phyloP scores from a whole-genome alignment of 2,888 invertebrate genomes.

The Yponomeuta sedellus region DNA sequence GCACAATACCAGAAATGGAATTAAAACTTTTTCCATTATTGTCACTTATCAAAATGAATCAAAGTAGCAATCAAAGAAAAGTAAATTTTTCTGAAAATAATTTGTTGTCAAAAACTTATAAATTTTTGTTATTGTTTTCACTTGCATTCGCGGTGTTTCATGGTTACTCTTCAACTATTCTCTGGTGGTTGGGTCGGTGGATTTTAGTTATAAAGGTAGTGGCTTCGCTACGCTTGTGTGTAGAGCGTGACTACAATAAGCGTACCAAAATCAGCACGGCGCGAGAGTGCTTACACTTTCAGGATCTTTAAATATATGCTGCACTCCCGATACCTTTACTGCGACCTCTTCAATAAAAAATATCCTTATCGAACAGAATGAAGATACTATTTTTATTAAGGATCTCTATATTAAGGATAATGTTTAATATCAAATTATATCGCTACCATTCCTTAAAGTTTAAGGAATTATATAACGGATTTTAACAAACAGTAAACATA shows the following conservation, averaged over 20 bases:
- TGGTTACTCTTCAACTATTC: constrained; percentile 46
- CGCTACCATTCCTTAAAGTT: too few species aligned
- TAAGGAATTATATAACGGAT: too few species aligned
- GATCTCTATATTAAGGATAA: too few species aligned
- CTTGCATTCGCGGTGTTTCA: constrained; percentile 40
- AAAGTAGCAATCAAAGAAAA: constrained; percentile 26
- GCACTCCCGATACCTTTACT: too few species aligned
- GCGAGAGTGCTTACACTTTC: not conserved
- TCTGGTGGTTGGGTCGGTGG: constrained; percentile 44
- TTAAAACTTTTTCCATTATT: constrained; percentile 49
- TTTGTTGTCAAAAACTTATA: not conserved
- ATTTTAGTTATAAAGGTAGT: constrained; percentile 63
- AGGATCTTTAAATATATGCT: too few species aligned
- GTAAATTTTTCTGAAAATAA: not conserved
- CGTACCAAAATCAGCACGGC: constrained; percentile 34
- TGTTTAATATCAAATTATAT: too few species aligned
- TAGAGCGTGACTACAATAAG: constrained; percentile 39
- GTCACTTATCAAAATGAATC: constrained; percentile 22
- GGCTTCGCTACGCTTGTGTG: constrained; percentile 26
- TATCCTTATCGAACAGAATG: too few species aligned
- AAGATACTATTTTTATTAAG: too few species aligned
- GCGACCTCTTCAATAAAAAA: too few species aligned
- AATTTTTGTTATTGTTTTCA: constrained; percentile 17
- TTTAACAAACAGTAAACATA: too few species aligned
- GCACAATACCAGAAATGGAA: constrained; percentile 43